phyloP scores from a whole-genome alignment of 1,140 invertebrate genomes.

The Plectrocnemia conspersa region DNA sequence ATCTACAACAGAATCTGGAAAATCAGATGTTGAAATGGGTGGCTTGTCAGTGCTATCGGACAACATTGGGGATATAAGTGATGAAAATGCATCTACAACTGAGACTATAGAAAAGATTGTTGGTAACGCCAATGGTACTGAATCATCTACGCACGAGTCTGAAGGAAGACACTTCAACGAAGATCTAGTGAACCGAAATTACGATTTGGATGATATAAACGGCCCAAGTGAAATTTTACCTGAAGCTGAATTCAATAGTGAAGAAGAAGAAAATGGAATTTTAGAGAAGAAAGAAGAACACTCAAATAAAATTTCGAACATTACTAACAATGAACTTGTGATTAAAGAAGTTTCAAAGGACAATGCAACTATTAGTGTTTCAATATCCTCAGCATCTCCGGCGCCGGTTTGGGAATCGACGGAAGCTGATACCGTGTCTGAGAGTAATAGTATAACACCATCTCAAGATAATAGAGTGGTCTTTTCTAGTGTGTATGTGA shows the following conservation, averaged over 20 bases:
- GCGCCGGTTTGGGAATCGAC: slow-evolving; percentile 46
- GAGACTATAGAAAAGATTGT: too few relatives aligned
- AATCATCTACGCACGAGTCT: too few relatives aligned
- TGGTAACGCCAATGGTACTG: too few relatives aligned
- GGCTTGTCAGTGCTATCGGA: too few relatives aligned
- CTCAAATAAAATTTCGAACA: background rate
- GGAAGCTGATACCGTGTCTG: slow-evolving; percentile 34
- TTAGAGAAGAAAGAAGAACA: slow-evolving; percentile 18
- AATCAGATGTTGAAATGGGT: too few relatives aligned
- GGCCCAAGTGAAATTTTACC: slow-evolving; percentile 17
- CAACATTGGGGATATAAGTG: too few relatives aligned
- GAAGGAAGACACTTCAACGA: slow-evolving; percentile 6
- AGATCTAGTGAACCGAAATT: background rate
- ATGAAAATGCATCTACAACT: too few relatives aligned
- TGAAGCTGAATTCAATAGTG: slow-evolving; percentile 24
- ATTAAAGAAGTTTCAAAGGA: slow-evolving; percentile 10
- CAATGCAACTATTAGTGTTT: slow-evolving; percentile 24
- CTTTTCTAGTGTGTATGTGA: slow-evolving; percentile 17
- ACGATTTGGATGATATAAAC: background rate
- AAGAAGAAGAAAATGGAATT: slow-evolving; percentile 22
- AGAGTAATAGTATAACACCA: background rate
- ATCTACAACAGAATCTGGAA: background rate
- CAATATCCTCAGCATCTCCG: slow-evolving; percentile 33
- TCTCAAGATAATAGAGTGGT: slow-evolving; percentile 18
- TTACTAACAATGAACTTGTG: background rate